A percentile compares a stretch with the other conserved stretches of the same genome.
Conservation (phyloP, 1,140 invertebrate genomes). For the Cydia amplana region DNA sequence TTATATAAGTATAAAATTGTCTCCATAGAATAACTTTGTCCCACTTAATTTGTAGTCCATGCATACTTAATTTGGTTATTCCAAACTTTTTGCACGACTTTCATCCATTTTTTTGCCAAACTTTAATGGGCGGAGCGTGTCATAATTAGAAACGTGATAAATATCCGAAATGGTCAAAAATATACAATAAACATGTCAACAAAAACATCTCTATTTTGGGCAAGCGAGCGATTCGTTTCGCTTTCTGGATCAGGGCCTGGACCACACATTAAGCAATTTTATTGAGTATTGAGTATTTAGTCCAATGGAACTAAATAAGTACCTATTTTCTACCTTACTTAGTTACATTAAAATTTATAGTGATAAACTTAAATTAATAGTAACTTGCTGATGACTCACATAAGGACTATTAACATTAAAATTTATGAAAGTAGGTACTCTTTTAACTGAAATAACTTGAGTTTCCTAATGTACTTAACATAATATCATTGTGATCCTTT, state of each 20-base stretch:
- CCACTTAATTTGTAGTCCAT: not conserved
- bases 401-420: no score
- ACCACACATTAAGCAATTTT: constrained; percentile 49
- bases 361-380: no score
- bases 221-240: constrained; percentile 47
- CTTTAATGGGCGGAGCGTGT: constrained; percentile 22
- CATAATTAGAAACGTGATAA: constrained; percentile 23
- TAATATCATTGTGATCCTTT: no score
- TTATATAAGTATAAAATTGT: no score
- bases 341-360: no score
- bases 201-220: constrained; percentile 36
- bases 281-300: constrained; percentile 22
- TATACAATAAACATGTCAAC: constrained; percentile 39
- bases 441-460: no score
- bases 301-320: not conserved
- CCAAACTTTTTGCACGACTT: not conserved
- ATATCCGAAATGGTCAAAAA: constrained; percentile 13
- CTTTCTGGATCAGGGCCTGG: constrained; percentile 29
- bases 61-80: not conserved
- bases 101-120: not conserved
- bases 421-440: no score
- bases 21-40: not conserved
- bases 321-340: not conserved
- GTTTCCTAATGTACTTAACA: no score
- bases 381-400: no score